A percentile compares a stretch with the other conserved stretches of the same genome.
Evolutionary conservation across 2,113 vertebrate species (phyloP).

Genomic region (Calyptommatus sinebrachiatus): DNA sequence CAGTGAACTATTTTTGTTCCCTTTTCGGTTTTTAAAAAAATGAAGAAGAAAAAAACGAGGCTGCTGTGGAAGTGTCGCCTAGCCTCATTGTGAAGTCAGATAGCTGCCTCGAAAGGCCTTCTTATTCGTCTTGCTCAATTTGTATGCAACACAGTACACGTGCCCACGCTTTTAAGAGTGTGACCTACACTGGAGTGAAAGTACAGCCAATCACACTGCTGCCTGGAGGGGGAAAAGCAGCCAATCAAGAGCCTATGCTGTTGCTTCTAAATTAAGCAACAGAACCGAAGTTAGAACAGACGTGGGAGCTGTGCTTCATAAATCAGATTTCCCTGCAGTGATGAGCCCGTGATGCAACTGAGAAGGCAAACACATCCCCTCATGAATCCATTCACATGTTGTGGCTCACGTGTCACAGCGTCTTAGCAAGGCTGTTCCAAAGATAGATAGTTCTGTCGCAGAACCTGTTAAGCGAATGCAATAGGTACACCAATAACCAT

Average conservation of each 20-base stretch:
- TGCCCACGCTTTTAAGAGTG: conserved; percentile 16
- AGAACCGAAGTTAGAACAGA: conserved; percentile 53
- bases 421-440: conserved; percentile 38
- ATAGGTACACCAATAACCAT: conserved; percentile 32
- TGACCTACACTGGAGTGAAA: conserved; percentile 52
- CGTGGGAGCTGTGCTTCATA: conserved; percentile 53
- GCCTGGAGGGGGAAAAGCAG: conserved; percentile 30
- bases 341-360: conserved; percentile 37
- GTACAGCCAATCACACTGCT: conserved; percentile 40
- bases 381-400: conserved; percentile 53
- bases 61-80: background rate
- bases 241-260: conserved; percentile 46
- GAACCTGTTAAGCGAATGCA: conserved; percentile 20
- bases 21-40: no score
- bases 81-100: conserved; percentile 33
- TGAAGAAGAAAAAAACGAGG: background rate
- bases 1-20: no score
- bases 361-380: conserved; percentile 51
- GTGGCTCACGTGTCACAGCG: conserved; percentile 27
- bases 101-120: conserved; percentile 34
- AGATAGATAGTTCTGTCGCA: conserved; percentile 39
- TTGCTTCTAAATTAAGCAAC: conserved; percentile 64
- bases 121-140: conserved; percentile 40
- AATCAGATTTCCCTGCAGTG: conserved; percentile 63
- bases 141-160: conserved; percentile 57